These are phyloP conservation scores for Hypomecis atomaria DNA, from an alignment of 2,888 invertebrate species.

Conservation along the genomic window DNA sequence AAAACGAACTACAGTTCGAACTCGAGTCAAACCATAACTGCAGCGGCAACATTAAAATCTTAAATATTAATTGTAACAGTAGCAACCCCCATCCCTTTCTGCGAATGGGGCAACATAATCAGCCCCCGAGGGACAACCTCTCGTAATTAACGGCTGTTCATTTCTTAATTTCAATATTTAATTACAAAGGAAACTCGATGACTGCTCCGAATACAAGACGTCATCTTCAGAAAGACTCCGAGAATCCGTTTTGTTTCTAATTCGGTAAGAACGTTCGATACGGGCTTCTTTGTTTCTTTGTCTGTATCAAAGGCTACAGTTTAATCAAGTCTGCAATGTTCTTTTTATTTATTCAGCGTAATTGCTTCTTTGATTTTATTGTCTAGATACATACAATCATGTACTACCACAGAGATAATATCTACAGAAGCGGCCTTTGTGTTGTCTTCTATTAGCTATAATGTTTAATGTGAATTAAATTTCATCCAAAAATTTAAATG, in stretches of 20 bases:
- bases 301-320: conserved; percentile 68
- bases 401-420: background rate
- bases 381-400: background rate
- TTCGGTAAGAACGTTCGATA: conserved; percentile 69
- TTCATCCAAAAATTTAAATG: too few species aligned
- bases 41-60: conserved; percentile 68
- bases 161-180: conserved; percentile 86
- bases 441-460: too few species aligned
- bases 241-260: conserved; percentile 75
- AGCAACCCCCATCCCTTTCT: conserved; percentile 74
- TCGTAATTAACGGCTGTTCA: conserved; percentile 85
- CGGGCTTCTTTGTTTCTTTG: conserved; percentile 74
- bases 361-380: conserved; percentile 37
- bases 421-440: background rate
- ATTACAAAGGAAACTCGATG: conserved; percentile 85
- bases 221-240: conserved; percentile 80
- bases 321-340: conserved; percentile 45
- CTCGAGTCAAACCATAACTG: conserved; percentile 40
- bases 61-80: conserved; percentile 72
- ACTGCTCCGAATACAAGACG: conserved; percentile 78
- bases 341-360: conserved; percentile 31
- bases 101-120: conserved; percentile 77
- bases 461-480: too few species aligned
- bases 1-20: too few species aligned
- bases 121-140: conserved; percentile 84